Evolutionary conservation across 2,113 vertebrate species (phyloP).

Genomic region (Stercorarius parasiticus): DNA sequence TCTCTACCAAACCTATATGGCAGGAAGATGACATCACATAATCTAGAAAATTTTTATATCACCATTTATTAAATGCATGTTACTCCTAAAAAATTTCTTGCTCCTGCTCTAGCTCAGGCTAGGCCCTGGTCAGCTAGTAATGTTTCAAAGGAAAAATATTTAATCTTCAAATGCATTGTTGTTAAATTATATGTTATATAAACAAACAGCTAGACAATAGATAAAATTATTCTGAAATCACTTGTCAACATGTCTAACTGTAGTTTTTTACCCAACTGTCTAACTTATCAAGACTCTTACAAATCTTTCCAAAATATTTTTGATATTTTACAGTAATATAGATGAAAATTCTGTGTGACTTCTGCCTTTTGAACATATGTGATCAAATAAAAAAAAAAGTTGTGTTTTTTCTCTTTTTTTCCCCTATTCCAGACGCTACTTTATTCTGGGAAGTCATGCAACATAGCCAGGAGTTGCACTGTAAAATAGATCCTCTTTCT

Average conservation of each 20-base stretch:
- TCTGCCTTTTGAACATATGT: neutral
- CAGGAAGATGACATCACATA: neutral
- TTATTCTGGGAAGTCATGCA: neutral
- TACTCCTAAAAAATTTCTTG: neutral
- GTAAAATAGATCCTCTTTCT: neutral
- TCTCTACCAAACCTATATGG: neutral
- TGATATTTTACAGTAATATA: neutral
- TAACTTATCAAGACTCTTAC: neutral
- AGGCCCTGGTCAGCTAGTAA: neutral
- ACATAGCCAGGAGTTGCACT: rapidly evolving
- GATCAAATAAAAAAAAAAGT: neutral
- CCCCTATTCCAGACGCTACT: neutral
- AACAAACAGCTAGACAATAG: neutral
- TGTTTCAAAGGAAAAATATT: neutral
- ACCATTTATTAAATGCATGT: neutral
- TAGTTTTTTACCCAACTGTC: neutral
- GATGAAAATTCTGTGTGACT: neutral
- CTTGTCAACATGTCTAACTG: neutral
- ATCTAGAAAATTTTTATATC: neutral
- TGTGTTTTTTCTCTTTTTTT: neutral
- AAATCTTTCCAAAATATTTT: neutral
- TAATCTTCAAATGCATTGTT: neutral
- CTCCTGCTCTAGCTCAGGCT: neutral
- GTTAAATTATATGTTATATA: neutral
- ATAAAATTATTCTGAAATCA: neutral